phyloP scores from a whole-genome alignment of 2,797 vertebrate species.

The Urophycis tenuis region DNA sequence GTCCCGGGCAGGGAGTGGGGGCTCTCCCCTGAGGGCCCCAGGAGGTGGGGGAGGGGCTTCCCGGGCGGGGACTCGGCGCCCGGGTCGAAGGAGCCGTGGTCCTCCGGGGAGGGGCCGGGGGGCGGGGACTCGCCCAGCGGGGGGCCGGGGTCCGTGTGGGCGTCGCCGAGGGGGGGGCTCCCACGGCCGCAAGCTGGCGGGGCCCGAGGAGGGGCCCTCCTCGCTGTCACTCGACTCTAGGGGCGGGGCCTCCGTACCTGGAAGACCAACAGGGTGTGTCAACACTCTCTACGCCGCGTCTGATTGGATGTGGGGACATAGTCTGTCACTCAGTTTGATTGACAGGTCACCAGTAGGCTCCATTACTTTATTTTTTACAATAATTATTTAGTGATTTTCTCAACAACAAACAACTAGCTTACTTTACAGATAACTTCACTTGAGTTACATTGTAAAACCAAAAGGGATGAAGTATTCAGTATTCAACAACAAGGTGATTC shows the following conservation, averaged over 20 bases:
- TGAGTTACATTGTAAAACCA: too few species aligned
- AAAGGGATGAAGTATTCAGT: too few species aligned
- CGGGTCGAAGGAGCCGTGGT: constrained; percentile 29
- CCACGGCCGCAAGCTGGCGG: background rate
- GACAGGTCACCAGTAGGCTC: too few species aligned
- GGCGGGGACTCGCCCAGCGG: background rate
- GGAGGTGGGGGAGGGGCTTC: constrained; percentile 20
- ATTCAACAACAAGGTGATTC: too few species aligned
- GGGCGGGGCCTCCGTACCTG: constrained; percentile 31
- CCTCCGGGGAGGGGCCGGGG: background rate
- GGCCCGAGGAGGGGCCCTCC: constrained; percentile 20
- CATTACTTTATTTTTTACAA: too few species aligned
- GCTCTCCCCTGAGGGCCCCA: constrained; percentile 17
- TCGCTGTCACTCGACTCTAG: constrained; percentile 20
- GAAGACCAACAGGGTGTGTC: constrained; percentile 8
- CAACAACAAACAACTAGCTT: too few species aligned
- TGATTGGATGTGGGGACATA: background rate
- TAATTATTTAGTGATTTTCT: too few species aligned
- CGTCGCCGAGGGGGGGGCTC: background rate
- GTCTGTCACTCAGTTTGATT: background rate
- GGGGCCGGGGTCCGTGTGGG: background rate
- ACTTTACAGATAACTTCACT: too few species aligned
- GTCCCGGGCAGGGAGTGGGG: constrained; percentile 22
- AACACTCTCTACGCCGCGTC: background rate
- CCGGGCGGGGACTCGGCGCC: background rate